Evolutionary conservation across 2,113 vertebrate genomes (phyloP).

Genomic region (Lanius ludovicianus): DNA sequence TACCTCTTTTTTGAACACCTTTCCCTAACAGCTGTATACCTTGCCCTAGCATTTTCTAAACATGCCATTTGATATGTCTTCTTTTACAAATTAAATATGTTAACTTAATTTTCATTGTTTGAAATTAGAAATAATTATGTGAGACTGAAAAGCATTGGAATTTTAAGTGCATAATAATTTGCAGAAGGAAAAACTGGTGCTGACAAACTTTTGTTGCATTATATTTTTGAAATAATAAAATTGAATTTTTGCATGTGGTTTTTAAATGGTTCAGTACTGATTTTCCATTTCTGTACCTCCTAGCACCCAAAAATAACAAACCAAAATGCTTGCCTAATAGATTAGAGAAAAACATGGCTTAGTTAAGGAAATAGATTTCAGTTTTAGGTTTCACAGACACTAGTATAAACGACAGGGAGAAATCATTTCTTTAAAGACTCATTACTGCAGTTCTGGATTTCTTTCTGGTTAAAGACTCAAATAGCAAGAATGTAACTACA

Average conservation of each 20-base stretch:
- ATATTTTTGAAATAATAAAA: not conserved
- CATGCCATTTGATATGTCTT: accelerated
- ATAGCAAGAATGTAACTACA: not conserved
- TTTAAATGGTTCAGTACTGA: not conserved
- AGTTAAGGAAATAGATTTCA: not conserved
- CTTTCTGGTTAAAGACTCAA: not conserved
- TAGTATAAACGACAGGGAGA: not conserved
- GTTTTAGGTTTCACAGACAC: not conserved
- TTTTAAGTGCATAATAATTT: not conserved
- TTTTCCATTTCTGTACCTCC: not conserved
- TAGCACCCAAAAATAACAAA: conserved; percentile 14
- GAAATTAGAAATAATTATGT: not conserved
- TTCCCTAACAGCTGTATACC: not conserved
- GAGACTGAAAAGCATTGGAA: not conserved
- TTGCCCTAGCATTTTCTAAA: not conserved
- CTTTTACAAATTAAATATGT: not conserved
- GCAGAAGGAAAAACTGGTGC: not conserved
- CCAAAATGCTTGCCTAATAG: not conserved
- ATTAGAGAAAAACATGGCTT: not conserved
- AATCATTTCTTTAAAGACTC: not conserved
- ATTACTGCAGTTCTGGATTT: not conserved
- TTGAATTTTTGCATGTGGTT: not conserved
- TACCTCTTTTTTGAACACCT: not conserved
- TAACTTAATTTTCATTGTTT: not conserved
- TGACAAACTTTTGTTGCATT: not conserved